These are phyloP conservation scores for Leiothrix lutea DNA, from an alignment of 2,113 vertebrate species.

Conservation along the genomic window DNA sequence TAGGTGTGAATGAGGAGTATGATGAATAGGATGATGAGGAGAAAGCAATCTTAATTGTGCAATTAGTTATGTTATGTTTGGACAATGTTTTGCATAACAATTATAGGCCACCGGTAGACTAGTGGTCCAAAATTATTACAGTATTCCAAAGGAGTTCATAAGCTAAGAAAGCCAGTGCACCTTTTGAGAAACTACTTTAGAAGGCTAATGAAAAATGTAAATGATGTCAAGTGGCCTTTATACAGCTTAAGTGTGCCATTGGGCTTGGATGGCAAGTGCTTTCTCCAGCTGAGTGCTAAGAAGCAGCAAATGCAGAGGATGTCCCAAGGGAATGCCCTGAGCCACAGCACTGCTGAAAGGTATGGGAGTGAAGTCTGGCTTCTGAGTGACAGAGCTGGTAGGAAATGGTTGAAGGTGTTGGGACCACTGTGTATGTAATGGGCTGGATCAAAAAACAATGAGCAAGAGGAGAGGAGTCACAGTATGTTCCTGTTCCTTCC, in stretches of 20 bases:
- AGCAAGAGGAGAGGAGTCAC: background rate
- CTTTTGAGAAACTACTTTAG: background rate
- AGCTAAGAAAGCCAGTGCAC: background rate
- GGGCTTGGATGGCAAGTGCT: background rate
- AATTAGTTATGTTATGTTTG: background rate
- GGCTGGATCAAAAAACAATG: background rate
- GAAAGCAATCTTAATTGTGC: background rate
- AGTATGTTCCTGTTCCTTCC: background rate
- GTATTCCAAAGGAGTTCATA: background rate
- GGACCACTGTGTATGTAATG: background rate
- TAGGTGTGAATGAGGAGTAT: background rate
- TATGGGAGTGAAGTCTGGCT: background rate
- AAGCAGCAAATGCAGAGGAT: background rate
- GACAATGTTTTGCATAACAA: background rate
- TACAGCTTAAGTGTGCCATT: background rate
- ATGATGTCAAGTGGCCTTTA: background rate
- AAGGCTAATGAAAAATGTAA: slow-evolving; percentile 3
- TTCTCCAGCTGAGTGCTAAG: background rate
- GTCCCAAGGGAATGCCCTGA: background rate
- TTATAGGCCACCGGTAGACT: background rate
- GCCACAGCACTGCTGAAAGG: background rate
- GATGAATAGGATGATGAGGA: background rate
- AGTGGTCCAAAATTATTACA: background rate
- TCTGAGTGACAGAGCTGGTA: background rate
- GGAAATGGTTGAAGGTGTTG: background rate